A percentile compares a stretch with the other conserved stretches of the same genome.
Conservation (phyloP, 1,140 invertebrate species). For the Cotesia typhae region DNA sequence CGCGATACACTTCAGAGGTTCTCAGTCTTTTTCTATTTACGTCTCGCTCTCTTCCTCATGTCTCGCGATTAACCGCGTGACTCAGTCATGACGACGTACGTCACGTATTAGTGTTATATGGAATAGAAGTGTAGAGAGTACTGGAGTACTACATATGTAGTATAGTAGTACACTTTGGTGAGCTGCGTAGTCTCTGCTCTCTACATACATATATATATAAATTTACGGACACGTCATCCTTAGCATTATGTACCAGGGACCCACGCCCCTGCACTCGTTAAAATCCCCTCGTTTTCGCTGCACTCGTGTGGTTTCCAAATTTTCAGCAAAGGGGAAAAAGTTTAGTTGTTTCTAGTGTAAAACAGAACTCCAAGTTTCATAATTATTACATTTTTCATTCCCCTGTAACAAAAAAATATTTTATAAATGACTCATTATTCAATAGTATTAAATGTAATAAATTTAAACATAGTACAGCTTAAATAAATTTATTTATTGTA, state of each 20-base stretch:
- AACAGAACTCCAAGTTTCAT: neutral
- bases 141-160: constrained; percentile 37
- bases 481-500: constrained; percentile 15
- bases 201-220: neutral
- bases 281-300: neutral
- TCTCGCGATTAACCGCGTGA: constrained; percentile 40
- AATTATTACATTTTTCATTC: neutral
- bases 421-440: neutral
- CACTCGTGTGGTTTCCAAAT: neutral
- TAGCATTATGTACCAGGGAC: neutral
- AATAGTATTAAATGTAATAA: neutral
- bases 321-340: constrained; percentile 2
- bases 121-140: neutral
- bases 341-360: neutral
- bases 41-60: neutral
- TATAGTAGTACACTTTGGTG: neutral
- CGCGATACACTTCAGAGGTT: constrained; percentile 28
- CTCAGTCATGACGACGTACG: constrained; percentile 37
- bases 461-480: neutral
- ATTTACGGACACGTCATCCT: constrained; percentile 14
- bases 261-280: neutral
- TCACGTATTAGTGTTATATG: neutral
- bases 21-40: constrained; percentile 27
- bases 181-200: too few species aligned
- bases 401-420: neutral